A percentile compares a stretch with the other conserved stretches of the same genome.
phyloP scores from a whole-genome alignment of 2,113 vertebrate species.

The Cephalopholis sonnerati region DNA sequence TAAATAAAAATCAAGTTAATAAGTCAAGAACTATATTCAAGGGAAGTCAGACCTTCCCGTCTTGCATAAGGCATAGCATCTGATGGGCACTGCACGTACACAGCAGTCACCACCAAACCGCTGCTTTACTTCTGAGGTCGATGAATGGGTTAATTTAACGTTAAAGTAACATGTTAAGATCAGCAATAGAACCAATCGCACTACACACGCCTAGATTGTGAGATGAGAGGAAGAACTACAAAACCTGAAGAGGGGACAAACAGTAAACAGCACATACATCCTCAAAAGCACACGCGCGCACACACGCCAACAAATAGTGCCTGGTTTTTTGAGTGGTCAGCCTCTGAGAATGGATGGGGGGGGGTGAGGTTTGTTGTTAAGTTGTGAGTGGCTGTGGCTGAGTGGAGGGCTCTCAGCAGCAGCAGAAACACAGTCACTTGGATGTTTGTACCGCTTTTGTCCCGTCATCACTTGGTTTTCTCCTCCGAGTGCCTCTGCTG shows the following conservation, averaged over 20 bases:
- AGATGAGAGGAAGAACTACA: constrained; percentile 71
- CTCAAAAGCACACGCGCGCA: constrained; percentile 53
- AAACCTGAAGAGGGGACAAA: constrained; percentile 63
- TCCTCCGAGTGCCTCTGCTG: constrained; percentile 92
- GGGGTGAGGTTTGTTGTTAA: constrained; percentile 72
- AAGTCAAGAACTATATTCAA: constrained; percentile 76
- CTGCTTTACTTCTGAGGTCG: constrained; percentile 76
- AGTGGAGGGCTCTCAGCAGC: constrained; percentile 51
- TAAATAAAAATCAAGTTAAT: constrained; percentile 83
- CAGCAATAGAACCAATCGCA: constrained; percentile 62
- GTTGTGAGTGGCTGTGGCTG: constrained; percentile 63
- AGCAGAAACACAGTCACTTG: constrained; percentile 68
- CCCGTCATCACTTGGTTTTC: constrained; percentile 95
- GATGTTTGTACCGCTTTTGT: constrained; percentile 47
- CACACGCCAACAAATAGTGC: constrained; percentile 46
- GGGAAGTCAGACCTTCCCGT: constrained; percentile 75
- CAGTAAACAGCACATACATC: constrained; percentile 54
- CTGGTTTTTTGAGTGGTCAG: constrained; percentile 50
- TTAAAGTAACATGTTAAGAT: constrained; percentile 67
- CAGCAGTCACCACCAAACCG: constrained; percentile 61
- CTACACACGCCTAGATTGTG: constrained; percentile 64
- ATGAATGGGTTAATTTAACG: constrained; percentile 68
- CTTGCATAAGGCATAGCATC: constrained; percentile 86
- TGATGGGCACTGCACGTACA: constrained; percentile 66
- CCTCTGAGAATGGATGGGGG: constrained; percentile 72